Evolutionary conservation across 1,140 invertebrate genomes (phyloP).

Genomic region (Lineus longissimus): DNA sequence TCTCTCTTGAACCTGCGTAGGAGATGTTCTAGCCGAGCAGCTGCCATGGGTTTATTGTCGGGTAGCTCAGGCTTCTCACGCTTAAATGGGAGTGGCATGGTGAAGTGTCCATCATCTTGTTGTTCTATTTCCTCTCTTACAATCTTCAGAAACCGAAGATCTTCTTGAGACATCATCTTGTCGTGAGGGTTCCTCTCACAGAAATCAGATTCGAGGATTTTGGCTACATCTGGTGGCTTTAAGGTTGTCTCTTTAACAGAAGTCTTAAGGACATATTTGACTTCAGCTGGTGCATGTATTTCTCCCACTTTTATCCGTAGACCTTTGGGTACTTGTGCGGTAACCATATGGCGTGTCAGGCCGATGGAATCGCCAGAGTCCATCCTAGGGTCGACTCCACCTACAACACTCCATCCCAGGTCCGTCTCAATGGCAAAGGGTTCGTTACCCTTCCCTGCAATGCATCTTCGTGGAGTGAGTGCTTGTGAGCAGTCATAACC

Average conservation of each 20-base stretch:
- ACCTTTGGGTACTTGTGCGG: too few relatives aligned
- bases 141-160: conserved; percentile 6
- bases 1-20: background rate
- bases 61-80: background rate
- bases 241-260: too few relatives aligned
- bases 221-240: too few relatives aligned
- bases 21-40: conserved; percentile 6
- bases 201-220: too few relatives aligned
- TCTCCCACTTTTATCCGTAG: too few relatives aligned
- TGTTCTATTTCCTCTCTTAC: background rate
- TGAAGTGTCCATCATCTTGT: conserved; percentile 17
- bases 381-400: background rate
- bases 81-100: conserved; percentile 18
- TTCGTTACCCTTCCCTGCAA: conserved; percentile 3
- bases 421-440: conserved; percentile 17
- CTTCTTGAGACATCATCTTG: conserved; percentile 15
- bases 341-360: background rate
- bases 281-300: too few relatives aligned
- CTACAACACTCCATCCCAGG: conserved; percentile 19
- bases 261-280: too few relatives aligned
- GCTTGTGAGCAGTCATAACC: conserved; percentile 17
- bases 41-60: conserved; percentile 8
- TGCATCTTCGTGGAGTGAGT: conserved; percentile 12
- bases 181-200: too few relatives aligned
- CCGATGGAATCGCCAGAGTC: too few relatives aligned